phyloP scores from a whole-genome alignment of 2,888 invertebrate species.

The Amblyteles armatorius region DNA sequence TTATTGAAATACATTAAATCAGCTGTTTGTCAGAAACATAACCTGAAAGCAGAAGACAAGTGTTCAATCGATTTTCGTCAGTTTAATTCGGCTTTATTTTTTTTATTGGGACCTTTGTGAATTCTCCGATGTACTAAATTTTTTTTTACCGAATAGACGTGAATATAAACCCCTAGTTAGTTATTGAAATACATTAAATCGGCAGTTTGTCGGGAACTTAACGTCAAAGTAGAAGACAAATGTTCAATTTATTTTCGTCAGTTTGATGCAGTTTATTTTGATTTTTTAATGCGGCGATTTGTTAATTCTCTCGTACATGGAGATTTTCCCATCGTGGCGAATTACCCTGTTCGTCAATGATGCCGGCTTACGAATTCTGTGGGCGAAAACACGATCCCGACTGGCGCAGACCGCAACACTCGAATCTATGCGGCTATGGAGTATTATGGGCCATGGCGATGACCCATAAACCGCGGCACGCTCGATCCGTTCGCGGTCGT shows the following conservation, averaged over 20 bases:
- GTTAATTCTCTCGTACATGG: not conserved
- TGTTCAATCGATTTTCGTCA: not conserved
- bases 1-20: not conserved
- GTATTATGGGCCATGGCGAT: constrained; percentile 55
- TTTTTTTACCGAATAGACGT: too few relatives aligned
- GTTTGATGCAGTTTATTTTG: not conserved
- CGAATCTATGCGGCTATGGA: constrained; percentile 17
- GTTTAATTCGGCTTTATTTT: not conserved
- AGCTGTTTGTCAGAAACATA: not conserved
- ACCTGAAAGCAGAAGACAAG: not conserved
- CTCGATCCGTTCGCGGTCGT: constrained; percentile 53
- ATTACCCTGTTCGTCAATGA: not conserved
- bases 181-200: not conserved
- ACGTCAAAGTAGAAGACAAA: not conserved
- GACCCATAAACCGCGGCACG: constrained; percentile 75
- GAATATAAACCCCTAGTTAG: not conserved
- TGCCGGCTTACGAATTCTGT: not conserved
- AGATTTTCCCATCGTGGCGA: not conserved
- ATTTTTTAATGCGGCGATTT: not conserved
- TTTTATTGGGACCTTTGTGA: not conserved
- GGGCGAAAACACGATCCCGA: not conserved
- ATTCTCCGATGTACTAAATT: not conserved
- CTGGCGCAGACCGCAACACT: constrained; percentile 10
- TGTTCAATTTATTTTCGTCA: not conserved
- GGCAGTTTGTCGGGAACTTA: not conserved